A percentile compares a stretch with the other conserved stretches of the same genome.
phyloP scores from a whole-genome alignment of 2,888 invertebrate genomes.

The Ctenicera cuprea region DNA sequence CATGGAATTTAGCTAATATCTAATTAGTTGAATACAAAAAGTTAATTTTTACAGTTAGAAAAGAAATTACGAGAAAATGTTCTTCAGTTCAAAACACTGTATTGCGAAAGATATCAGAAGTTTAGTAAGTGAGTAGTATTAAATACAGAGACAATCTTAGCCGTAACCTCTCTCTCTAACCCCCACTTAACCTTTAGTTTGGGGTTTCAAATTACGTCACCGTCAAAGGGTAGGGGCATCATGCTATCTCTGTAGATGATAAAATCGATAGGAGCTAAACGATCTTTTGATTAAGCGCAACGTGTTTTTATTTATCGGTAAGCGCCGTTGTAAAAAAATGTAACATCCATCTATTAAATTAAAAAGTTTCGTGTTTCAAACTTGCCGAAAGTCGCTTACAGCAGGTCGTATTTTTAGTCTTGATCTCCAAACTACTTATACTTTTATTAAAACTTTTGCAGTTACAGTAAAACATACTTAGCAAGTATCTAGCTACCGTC shows the following conservation, averaged over 20 bases:
- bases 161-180: not conserved
- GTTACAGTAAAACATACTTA: slow-evolving; percentile 40
- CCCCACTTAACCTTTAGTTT: not conserved
- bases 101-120: too few relatives aligned
- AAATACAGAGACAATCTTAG: too few relatives aligned
- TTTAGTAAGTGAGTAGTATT: too few relatives aligned
- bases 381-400: slow-evolving; percentile 13
- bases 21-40: too few relatives aligned
- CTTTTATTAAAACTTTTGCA: slow-evolving; percentile 37
- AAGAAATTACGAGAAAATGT: too few relatives aligned
- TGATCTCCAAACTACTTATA: slow-evolving; percentile 29
- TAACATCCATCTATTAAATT: slow-evolving; percentile 19
- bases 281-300: slow-evolving; percentile 12
- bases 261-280: slow-evolving; percentile 4
- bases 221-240: not conserved
- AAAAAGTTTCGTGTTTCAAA: slow-evolving; percentile 26
- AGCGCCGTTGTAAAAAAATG: not conserved
- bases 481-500: slow-evolving; percentile 18
- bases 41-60: too few relatives aligned
- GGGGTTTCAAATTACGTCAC: slow-evolving; percentile 5
- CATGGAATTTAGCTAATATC: too few relatives aligned
- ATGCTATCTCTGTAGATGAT: slow-evolving; percentile 10
- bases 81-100: too few relatives aligned
- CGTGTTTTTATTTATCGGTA: not conserved
- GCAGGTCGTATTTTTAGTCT: slow-evolving; percentile 4